Conservation (phyloP, 2,888 invertebrate genomes). For the Hofmannophila pseudospretella region DNA sequence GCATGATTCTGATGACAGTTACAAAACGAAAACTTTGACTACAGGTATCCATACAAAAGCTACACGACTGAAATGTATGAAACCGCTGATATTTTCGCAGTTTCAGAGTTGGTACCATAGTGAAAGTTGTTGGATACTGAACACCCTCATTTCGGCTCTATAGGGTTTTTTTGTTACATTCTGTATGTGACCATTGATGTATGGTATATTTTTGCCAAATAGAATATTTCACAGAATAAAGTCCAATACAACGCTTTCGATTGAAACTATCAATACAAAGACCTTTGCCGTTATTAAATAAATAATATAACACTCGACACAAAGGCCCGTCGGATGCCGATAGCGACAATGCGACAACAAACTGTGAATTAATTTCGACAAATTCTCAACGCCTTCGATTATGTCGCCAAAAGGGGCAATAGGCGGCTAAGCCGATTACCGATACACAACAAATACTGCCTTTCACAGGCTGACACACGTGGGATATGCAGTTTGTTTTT, state of each 20-base stretch:
- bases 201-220: conserved; percentile 27
- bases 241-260: conserved; percentile 51
- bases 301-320: conserved; percentile 58
- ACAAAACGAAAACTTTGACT: too few relatives aligned
- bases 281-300: conserved; percentile 68
- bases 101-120: too few relatives aligned
- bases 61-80: too few relatives aligned
- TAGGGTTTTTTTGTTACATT: too few relatives aligned
- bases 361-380: conserved; percentile 72
- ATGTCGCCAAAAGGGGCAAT: conserved; percentile 42
- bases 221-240: conserved; percentile 25
- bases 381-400: conserved; percentile 71
- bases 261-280: conserved; percentile 55
- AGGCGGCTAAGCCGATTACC: conserved; percentile 69
- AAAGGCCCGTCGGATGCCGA: conserved; percentile 45
- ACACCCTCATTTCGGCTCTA: too few relatives aligned
- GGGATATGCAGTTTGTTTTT: conserved; percentile 49
- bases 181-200: too few relatives aligned
- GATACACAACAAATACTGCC: conserved; percentile 65
- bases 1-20: too few relatives aligned
- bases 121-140: too few relatives aligned
- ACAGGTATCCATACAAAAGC: too few relatives aligned
- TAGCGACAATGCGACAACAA: conserved; percentile 70
- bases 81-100: too few relatives aligned
- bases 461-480: conserved; percentile 48